Evolutionary conservation across 2,888 invertebrate genomes (phyloP).

Genomic region (Machimus rusticus): DNA sequence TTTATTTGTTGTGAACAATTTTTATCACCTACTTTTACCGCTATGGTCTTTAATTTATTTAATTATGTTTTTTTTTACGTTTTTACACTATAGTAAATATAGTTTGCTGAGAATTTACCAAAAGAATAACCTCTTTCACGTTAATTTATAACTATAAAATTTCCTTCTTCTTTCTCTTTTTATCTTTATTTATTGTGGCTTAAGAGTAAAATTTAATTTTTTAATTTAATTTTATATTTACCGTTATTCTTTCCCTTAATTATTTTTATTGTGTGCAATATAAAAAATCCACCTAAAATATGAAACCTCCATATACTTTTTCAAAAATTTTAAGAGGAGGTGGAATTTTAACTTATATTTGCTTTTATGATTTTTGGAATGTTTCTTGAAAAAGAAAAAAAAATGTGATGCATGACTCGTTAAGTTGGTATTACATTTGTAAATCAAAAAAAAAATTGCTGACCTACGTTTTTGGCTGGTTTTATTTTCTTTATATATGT

Average conservation of each 20-base stretch:
- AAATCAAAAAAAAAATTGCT: neutral
- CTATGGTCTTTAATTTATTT: neutral
- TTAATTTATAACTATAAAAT: neutral
- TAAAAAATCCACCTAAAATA: neutral
- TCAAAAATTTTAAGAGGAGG: neutral
- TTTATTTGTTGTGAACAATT: constrained; percentile 5
- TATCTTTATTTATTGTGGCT: neutral
- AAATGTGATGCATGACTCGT: neutral
- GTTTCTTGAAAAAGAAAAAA: neutral
- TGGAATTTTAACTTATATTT: neutral
- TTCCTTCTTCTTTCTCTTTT: neutral
- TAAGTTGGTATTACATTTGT: neutral
- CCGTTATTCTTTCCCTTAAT: neutral
- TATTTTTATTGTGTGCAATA: neutral
- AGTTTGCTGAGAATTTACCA: neutral
- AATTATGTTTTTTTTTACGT: neutral
- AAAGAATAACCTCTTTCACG: neutral
- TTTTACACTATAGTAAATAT: neutral
- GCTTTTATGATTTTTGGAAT: neutral
- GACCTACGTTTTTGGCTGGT: neutral
- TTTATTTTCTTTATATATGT: neutral
- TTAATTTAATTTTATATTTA: neutral
- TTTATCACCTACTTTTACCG: neutral
- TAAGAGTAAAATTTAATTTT: neutral
- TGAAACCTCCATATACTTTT: neutral